These are phyloP conservation scores for Phalacrocorax aristotelis DNA, from an alignment of 2,113 vertebrate species.

Conservation along the genomic window DNA sequence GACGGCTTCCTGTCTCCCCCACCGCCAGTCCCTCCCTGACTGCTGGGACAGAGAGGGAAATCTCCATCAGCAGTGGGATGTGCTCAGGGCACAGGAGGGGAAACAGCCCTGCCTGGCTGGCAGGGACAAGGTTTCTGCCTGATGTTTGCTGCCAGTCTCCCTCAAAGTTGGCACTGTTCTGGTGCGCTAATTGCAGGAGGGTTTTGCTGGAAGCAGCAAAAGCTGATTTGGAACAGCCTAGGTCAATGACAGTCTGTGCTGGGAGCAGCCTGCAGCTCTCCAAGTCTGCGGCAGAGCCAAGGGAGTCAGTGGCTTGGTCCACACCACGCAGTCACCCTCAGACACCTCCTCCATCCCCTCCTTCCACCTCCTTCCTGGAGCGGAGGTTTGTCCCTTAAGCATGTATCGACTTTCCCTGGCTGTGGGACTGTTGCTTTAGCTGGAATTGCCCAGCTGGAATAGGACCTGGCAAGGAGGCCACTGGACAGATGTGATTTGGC, in stretches of 20 bases:
- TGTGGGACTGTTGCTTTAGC: background rate
- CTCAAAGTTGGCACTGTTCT: background rate
- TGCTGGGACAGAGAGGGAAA: background rate
- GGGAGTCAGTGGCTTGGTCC: background rate
- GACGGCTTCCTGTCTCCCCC: rapidly evolving
- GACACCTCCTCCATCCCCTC: background rate
- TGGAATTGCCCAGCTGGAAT: background rate
- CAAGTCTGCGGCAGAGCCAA: background rate
- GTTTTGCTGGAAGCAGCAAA: background rate
- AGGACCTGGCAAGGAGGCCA: background rate
- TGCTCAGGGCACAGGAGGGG: background rate
- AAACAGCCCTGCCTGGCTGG: background rate
- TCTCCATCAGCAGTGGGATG: background rate
- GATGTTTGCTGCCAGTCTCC: background rate
- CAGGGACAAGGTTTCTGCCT: background rate
- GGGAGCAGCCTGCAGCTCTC: background rate
- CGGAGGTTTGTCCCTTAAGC: background rate
- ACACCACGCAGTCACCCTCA: background rate
- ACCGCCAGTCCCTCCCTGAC: rapidly evolving
- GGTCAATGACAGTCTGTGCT: rapidly evolving
- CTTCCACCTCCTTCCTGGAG: background rate
- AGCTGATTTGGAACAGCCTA: background rate
- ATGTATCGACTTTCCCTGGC: rapidly evolving
- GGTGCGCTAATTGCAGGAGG: background rate
- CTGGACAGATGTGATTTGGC: conserved; percentile 4